phyloP scores from a whole-genome alignment of 1,140 invertebrate species.

The Chymomyza costata region DNA sequence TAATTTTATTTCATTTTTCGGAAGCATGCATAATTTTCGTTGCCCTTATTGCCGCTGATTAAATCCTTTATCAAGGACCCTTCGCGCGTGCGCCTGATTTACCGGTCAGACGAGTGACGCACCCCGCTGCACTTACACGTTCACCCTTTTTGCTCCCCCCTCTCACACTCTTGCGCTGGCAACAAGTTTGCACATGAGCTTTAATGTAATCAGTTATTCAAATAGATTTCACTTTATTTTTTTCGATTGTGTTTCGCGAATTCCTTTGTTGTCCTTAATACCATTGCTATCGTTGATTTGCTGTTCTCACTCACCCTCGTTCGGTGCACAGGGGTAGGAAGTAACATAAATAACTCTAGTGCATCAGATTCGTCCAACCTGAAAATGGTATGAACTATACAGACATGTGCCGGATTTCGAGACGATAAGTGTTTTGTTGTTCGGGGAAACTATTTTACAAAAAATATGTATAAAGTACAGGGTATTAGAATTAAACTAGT shows the following conservation, averaged over 20 bases:
- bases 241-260: conserved; percentile 42
- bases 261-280: too few species aligned
- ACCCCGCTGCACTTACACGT: conserved; percentile 4
- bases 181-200: conserved; percentile 49
- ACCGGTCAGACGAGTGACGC: neutral
- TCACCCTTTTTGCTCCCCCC: neutral
- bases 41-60: conserved; percentile 34
- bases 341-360: too few species aligned
- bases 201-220: conserved; percentile 60
- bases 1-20: conserved; percentile 35
- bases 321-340: too few species aligned
- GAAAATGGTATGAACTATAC: too few species aligned
- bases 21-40: conserved; percentile 27
- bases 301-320: too few species aligned
- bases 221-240: conserved; percentile 58
- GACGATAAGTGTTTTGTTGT: too few species aligned
- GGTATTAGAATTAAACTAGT: too few species aligned
- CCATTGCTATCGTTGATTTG: too few species aligned
- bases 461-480: too few species aligned
- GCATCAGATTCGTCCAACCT: too few species aligned
- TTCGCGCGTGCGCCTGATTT: conserved; percentile 37
- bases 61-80: conserved; percentile 59
- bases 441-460: too few species aligned
- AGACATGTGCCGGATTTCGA: too few species aligned
- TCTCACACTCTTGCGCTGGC: conserved; percentile 7